Evolutionary conservation across 2,113 vertebrate species (phyloP).

Genomic region (Albula goreensis): DNA sequence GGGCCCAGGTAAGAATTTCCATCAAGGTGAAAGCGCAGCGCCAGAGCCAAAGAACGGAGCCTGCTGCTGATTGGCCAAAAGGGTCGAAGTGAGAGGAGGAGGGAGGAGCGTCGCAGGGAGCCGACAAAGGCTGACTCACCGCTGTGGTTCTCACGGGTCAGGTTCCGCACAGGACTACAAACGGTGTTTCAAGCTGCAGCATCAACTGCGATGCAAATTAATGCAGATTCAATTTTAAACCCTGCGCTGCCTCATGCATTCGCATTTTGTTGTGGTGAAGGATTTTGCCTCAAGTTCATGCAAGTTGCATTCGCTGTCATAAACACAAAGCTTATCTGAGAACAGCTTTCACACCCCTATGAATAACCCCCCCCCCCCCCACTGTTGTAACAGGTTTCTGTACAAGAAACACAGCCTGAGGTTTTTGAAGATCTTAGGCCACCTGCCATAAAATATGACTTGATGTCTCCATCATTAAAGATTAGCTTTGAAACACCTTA

Average conservation of each 20-base stretch:
- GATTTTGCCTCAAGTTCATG: neutral
- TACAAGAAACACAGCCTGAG: too few relatives aligned
- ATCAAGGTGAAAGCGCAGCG: neutral
- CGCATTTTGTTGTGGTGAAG: neutral
- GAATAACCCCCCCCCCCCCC: too few relatives aligned
- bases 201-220: neutral
- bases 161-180: neutral
- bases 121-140: neutral
- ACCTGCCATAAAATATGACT: too few relatives aligned
- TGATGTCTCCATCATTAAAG: too few relatives aligned
- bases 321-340: neutral
- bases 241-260: neutral
- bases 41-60: neutral
- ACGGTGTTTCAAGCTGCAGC: neutral
- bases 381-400: too few relatives aligned
- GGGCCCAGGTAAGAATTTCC: neutral
- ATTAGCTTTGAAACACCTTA: too few relatives aligned
- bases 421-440: too few relatives aligned
- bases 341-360: neutral
- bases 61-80: slow-evolving; percentile 29
- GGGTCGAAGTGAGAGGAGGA: neutral
- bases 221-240: neutral
- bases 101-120: neutral
- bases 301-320: neutral
- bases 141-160: neutral